phyloP scores from a whole-genome alignment of 1,140 invertebrate species.

The Ceratosolen fusciceps region DNA sequence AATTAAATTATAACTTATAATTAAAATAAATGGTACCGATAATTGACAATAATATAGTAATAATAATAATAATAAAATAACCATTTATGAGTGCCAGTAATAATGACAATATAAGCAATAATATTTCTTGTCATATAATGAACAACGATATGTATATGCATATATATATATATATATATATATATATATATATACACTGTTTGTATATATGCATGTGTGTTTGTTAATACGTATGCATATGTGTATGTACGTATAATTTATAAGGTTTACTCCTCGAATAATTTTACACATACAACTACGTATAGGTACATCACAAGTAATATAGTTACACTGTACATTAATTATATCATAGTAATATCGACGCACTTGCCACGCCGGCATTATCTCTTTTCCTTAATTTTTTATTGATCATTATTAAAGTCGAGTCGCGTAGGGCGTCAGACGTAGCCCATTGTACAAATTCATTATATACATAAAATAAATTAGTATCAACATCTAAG shows the following conservation, averaged over 20 bases:
- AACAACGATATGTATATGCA: conserved; percentile 50
- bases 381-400: conserved; percentile 39
- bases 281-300: conserved; percentile 66
- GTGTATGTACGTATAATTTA: conserved; percentile 51
- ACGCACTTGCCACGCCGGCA: conserved; percentile 30
- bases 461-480: conserved; percentile 71
- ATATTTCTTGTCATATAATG: conserved; percentile 41
- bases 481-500: conserved; percentile 71
- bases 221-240: conserved; percentile 45
- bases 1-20: conserved; percentile 51
- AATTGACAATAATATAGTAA: conserved; percentile 54
- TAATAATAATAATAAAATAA: conserved; percentile 57
- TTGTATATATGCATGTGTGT: conserved; percentile 17
- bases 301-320: conserved; percentile 70
- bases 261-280: conserved; percentile 56
- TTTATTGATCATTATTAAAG: conserved; percentile 48
- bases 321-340: conserved; percentile 73
- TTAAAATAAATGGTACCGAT: conserved; percentile 54
- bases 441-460: conserved; percentile 65
- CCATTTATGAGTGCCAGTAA: conserved; percentile 53
- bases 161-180: conserved; percentile 49
- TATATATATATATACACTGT: conserved; percentile 39
- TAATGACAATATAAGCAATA: conserved; percentile 55
- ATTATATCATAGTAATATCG: conserved; percentile 56
- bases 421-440: conserved; percentile 36